Base-by-base conservation (phyloP, 2,888 invertebrate genomes). In the Zelleria hepariella region DNA sequence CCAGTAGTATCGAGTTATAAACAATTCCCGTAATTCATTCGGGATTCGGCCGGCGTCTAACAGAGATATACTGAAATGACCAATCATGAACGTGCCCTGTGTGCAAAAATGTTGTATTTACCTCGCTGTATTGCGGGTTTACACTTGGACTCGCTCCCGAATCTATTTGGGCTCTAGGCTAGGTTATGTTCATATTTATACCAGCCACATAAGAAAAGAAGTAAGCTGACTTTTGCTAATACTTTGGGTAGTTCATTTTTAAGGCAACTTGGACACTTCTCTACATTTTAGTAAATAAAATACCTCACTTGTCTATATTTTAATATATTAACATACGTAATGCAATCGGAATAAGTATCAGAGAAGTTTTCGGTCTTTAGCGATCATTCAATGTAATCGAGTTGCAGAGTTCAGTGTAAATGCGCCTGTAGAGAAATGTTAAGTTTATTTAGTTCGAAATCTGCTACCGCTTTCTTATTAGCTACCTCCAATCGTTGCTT, bases 61-160 rank as follows among this genome's bases (percentile, higher is more conserved):
- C 80, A 75, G 76, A 82, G 84, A 84, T 86, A 82, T 85, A 86
- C 81, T 82, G 84, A 83, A 85, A 86, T 86, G 83, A 85, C 85
- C 85, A 86, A 86, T 86, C 82, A 80, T 67, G 75, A 67, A 86
- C 87, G 86, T 86, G 87, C 71, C 63, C 64, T 18, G 80, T 69
- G 67, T 84, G 64, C 73, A 65, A 75, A 82, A 73, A 70, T 67
- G 65, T 63, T 64, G 70, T 76, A 73, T 78, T 79, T 77, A 76
- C 77, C 73, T 73, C 70, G 58, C 32, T 47, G 57, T 56, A 56
- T 56, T 20, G 25, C n/a, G 4, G 26, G 24, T 64, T 78, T 69
- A 77, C 75, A 80, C 74, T 72, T 15, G 0, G 32, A 10, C 32
- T 7, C 7, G 10, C 10, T 32, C 15, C 32, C 32, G 32, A 42